Evolutionary conservation across 2,797 vertebrate species (phyloP).

Genomic region (Gadopsis marmoratus): DNA sequence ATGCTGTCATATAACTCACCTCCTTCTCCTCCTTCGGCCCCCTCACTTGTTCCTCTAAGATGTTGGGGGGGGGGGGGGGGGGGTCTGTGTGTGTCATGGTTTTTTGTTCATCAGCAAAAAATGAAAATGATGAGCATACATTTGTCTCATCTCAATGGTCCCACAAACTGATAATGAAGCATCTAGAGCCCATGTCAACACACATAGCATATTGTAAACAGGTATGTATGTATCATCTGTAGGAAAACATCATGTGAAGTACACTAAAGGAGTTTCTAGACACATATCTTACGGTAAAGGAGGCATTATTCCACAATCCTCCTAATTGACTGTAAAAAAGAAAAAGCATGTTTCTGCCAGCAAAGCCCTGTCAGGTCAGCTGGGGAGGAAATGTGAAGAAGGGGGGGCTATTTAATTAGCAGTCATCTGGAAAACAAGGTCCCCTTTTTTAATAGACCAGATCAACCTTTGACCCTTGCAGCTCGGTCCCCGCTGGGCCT

Average conservation of each 20-base stretch:
- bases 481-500: constrained; percentile 60
- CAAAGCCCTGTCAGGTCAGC: constrained; percentile 23
- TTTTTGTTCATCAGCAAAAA: too few species aligned
- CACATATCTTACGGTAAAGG: too few species aligned
- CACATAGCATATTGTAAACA: too few species aligned
- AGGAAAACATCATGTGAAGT: too few species aligned
- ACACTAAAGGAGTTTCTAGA: too few species aligned
- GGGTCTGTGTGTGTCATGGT: too few species aligned
- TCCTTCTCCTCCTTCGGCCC: not conserved
- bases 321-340: not conserved
- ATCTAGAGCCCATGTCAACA: too few species aligned
- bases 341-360: not conserved
- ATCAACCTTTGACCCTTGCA: constrained; percentile 71
- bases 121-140: too few species aligned
- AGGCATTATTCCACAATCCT: not conserved
- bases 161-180: too few species aligned
- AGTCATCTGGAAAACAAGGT: constrained; percentile 81
- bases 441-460: constrained; percentile 46
- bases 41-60: constrained; percentile 28
- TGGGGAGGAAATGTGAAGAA: not conserved
- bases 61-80: too few species aligned
- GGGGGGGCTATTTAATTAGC: constrained; percentile 49
- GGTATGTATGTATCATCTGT: too few species aligned
- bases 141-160: too few species aligned
- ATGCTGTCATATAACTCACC: constrained; percentile 35